Evolutionary conservation across 2,113 vertebrate genomes (phyloP), one percentile per base, ranked within the genome.

Genomic region (Xenopus borealis): DNA sequence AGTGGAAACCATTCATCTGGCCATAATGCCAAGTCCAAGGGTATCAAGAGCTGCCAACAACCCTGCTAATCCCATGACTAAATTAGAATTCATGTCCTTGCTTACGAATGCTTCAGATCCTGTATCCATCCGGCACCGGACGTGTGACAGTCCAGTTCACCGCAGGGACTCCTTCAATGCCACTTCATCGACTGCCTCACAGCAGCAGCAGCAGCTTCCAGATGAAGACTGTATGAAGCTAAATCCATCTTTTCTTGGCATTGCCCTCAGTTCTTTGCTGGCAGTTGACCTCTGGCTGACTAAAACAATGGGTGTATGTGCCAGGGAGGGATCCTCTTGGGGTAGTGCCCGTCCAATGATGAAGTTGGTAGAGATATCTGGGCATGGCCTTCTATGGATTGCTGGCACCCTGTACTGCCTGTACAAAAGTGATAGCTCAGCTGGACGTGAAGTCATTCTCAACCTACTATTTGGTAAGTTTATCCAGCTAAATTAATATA

Each of bases 241-340:
- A 57, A 98, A 98, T 84, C 96, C 96, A 0, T 97, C 96, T 16
- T 90, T 97, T 75, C 8, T 93, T 79, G 92, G 89, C 65, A 96
- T 98, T 17, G 96, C 96, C 50, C 88, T 99, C 72, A 94, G 95
- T 85, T 97, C 96, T 3, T 83, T 99, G 79, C 89, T 98, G 69
- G 97, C 96, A 81, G 86, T 96, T 72, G 97, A 98, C 90, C 89
- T 98, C 80, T 97, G 96, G 95, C 87, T 97, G 62, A 97, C 97
- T 79, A 98, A 97, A 87, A 91, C 88, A 67, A 89, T 99, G 67
- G 96, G 96, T 0, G 95, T 98, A 63, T 98, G 97, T 52, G 96
- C 97, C 0, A 91, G 86, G 0, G 96, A 98, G 81, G 91, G 91
- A 78, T 94, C 97, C 5, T 86, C 95, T 14, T 98, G 95, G 93